Base-by-base conservation (phyloP, 2,113 vertebrate genomes). In the Heloderma charlesbogerti region DNA sequence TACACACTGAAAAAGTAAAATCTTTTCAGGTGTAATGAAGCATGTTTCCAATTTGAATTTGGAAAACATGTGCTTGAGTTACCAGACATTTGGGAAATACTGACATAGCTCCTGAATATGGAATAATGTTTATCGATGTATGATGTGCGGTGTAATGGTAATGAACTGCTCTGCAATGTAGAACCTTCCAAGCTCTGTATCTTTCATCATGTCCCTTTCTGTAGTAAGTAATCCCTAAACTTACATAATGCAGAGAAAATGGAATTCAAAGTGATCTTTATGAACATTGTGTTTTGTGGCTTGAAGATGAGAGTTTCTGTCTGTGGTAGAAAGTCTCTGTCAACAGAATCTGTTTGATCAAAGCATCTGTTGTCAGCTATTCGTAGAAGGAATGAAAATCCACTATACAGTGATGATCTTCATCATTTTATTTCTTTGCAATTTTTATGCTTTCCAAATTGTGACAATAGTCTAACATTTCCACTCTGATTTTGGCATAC, bases 301-400 rank as follows among this genome's bases (percentile, higher is more conserved):
- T 96, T 96, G 89, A 94, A 97, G 95, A 96, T 97, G 97, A 97
- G 94, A 95, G 91, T 80, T 96, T 96, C 94, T 95, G 93, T 97
- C 94, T 97, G 95, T 92, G 95, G 88, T 84, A 91, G 94, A 96
- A 96, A 95, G 90, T 91, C 90, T 95, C 94, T 94, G 95, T 97
- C 96, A 97, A 95, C 93, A 95, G 92, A 96, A 97, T 96, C 92
- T 95, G 94, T 71, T 96, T 97, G 95, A 98, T 97, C 96, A 97
- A 96, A 97, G 96, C 94, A 83, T 96, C 95, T 92, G 93, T 93
- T 97, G 94, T 96, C 95, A 96, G 91, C 96, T 97, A 95, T 96
- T 97, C 96, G 95, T 93, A 95, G 90, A 94, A 94, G 90, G 92
- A 96, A 91, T 95, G 89, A 96, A 97, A 96, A 95, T 96, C 90